A percentile compares a stretch with the other conserved stretches of the same genome.
phyloP scores from a whole-genome alignment of 2,888 invertebrate species.

The Drosophila buzzatii region DNA sequence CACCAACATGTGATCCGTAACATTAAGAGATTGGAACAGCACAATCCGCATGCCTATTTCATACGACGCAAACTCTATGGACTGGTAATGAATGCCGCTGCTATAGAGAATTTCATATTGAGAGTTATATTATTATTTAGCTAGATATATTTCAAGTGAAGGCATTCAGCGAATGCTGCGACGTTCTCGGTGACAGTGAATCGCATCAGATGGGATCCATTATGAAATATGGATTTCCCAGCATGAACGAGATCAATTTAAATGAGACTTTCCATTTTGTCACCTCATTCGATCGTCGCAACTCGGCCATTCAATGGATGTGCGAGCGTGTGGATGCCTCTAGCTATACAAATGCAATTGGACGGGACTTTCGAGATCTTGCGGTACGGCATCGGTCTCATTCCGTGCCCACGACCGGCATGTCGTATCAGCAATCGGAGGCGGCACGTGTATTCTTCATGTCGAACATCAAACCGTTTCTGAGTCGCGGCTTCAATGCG shows the following conservation, averaged over 20 bases:
- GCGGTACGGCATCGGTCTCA: constrained; percentile 8
- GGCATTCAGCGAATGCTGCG: neutral
- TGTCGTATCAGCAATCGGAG: constrained; percentile 59
- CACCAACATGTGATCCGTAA: constrained; percentile 67
- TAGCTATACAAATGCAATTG: constrained; percentile 2
- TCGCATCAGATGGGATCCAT: constrained; percentile 54
- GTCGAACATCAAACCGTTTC: constrained; percentile 69
- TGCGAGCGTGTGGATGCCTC: constrained; percentile 57
- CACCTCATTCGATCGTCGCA: constrained; percentile 70
- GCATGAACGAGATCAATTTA: constrained; percentile 69
- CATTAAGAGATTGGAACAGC: constrained; percentile 57
- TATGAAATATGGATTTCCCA: constrained; percentile 73
- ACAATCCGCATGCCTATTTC: constrained; percentile 71
- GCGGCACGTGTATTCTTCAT: constrained; percentile 68
- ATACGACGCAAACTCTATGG: constrained; percentile 66
- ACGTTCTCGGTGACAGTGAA: constrained; percentile 18
- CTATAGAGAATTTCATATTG: neutral
- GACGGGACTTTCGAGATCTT: neutral
- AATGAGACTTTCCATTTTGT: constrained; percentile 67
- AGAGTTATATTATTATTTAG: constrained; percentile 26
- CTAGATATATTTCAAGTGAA: constrained; percentile 50
- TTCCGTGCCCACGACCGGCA: neutral
- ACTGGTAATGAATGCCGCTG: constrained; percentile 41
- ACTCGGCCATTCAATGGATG: constrained; percentile 69
- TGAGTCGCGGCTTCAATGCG: constrained; percentile 57